Percentiles rank a stretch among this genome's conserved stretches.
These are phyloP conservation scores for Neotragus pygmaeus DNA, from an alignment of 2,113 vertebrate species.

Conservation along the genomic window DNA sequence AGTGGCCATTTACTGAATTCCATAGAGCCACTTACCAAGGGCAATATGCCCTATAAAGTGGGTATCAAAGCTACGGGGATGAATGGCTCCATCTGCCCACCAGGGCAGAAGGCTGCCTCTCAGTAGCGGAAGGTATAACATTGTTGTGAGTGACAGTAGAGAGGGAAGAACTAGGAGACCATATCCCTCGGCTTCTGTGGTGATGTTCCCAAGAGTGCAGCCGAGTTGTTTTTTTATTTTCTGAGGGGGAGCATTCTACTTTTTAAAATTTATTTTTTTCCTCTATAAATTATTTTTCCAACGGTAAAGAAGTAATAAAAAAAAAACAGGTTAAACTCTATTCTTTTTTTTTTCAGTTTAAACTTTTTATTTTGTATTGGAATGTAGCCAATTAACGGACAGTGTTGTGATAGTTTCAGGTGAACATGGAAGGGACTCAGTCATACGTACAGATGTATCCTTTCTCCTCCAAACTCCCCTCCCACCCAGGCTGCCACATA, in stretches of 20 bases:
- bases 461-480: not conserved
- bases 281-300: not conserved
- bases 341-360: not conserved
- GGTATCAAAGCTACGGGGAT: not conserved
- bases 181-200: not conserved
- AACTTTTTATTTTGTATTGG: not conserved
- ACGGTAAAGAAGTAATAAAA: not conserved
- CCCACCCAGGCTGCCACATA: not conserved
- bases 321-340: not conserved
- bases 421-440: not conserved
- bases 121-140: rapidly evolving
- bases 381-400: not conserved
- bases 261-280: not conserved
- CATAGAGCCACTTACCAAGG: not conserved
- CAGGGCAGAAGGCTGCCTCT: not conserved
- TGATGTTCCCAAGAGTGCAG: not conserved
- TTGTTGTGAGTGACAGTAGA: not conserved
- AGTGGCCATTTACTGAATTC: not conserved
- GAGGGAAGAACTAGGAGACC: not conserved
- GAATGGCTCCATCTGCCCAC: not conserved
- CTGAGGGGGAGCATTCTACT: not conserved
- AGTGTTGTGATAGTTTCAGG: not conserved
- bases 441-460: not conserved
- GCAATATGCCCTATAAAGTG: not conserved
- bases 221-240: not conserved